Evolutionary conservation across 1,140 invertebrate genomes (phyloP), one percentile per base, ranked within the genome.

Genomic region (Caenorhabditis briggsae): DNA sequence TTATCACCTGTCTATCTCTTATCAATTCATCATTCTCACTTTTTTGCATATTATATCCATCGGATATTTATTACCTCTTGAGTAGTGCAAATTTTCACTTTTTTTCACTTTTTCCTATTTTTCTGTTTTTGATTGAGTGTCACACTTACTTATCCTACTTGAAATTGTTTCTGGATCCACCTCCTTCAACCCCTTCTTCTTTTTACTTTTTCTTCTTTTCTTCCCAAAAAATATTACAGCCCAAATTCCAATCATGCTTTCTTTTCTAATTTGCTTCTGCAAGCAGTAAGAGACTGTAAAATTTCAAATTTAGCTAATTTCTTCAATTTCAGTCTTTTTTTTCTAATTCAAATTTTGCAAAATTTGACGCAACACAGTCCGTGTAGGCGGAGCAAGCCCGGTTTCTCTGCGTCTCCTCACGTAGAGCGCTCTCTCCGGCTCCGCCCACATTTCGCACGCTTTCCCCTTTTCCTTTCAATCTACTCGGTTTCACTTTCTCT

Each of bases 401-500:
- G 11, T 11, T 46, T 48, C 70, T 41, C 46, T 18, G 16, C 18
- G 14, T 14, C 70, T 78, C 70, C 20, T 78, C 70, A 78, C 70
- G 70, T 78, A 5, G 46, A 50, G 12, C 70, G 23, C 46, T 78
- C 70, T 78, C 64, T 78, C 65, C 14, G 46, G 16, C 70, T 78
- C 70, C 70, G 43, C 70, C 70, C 70, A 78, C 70, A 78, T 78
- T 78, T 78, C 70, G 70, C 70, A 78, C 70, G 70, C 70, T 78
- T 78, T 78, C 50, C 70, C 70, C 23, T 58, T 58, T 58, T 20
- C 56, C 65, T 74, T 74, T 74, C 43, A 18, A 33, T 74, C 23
- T 41, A 65, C 61, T 33, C 25, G 56, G 20, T 58, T 58, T 58
- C 56, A 58, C 56, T 58, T 58, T 58, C 50, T 25, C 58, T n/a